Evolutionary conservation across 2,797 vertebrate species (phyloP).

Genomic region (Chelonia mydas): DNA sequence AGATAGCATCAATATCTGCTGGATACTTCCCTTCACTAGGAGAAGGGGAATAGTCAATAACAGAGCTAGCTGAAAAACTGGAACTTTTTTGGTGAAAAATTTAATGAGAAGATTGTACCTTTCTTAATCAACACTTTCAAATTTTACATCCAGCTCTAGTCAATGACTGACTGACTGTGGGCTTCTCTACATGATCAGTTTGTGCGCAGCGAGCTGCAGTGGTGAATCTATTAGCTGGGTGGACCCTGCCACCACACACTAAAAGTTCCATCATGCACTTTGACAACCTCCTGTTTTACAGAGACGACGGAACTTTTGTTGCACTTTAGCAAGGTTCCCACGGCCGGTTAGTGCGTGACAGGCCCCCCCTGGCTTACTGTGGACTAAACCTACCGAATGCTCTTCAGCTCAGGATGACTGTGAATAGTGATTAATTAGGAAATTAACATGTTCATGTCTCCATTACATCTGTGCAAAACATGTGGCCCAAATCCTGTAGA

Average conservation of each 20-base stretch:
- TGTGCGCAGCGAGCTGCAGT: too few relatives aligned
- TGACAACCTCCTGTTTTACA: too few relatives aligned
- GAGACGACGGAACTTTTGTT: too few relatives aligned
- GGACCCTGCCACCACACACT: too few relatives aligned
- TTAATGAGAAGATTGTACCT: background rate
- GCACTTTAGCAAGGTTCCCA: too few relatives aligned
- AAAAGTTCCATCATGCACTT: too few relatives aligned
- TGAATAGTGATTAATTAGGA: background rate
- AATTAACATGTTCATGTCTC: background rate
- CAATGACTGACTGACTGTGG: background rate
- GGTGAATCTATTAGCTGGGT: too few relatives aligned
- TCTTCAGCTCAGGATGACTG: background rate
- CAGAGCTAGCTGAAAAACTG: background rate
- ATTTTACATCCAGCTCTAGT: background rate
- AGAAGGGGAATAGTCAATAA: background rate
- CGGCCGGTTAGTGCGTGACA: too few relatives aligned
- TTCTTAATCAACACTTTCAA: background rate
- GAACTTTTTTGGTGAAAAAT: background rate
- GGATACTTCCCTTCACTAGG: background rate
- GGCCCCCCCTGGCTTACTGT: too few relatives aligned
- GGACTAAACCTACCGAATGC: background rate
- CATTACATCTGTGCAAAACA: background rate
- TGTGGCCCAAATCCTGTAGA: background rate
- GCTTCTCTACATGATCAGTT: too few relatives aligned
- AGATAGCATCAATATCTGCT: background rate